Evolutionary conservation across 2,797 vertebrate genomes (phyloP), one percentile per base, ranked within the genome.

Genomic region (Zenarchopterus dispar): DNA sequence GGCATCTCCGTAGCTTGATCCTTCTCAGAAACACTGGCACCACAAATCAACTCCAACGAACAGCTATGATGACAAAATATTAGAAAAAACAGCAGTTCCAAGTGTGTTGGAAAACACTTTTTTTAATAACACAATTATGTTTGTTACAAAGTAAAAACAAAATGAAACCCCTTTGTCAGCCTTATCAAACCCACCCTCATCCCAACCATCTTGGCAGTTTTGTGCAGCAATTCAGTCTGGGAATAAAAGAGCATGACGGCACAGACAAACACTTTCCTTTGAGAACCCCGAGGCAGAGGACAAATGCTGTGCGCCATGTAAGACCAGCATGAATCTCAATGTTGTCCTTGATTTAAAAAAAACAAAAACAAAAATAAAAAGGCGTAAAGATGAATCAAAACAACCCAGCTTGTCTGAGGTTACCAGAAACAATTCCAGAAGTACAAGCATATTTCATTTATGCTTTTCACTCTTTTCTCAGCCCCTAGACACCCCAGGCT

Each of bases 51-150:
- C 10, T 36, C 8, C 3, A 36, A 2, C 3, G 6, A 1, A n/a
- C 18, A 6, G 8, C 8, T 4, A 2, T 8, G 18, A 8, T 19
- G 19, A 19, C 4, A 24, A 55, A 0, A 56, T 11, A 1, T 78
- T n/a, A n/a, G 74, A 67, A 16, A 77, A 59, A 77, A 79, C 23
- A 69, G 56, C 62, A 68, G 45, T 28, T 58, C 44, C 43, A 83
- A 64, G 49, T 78, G 50, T 75, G 56, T 90, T 91, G 82, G 79
- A 85, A 92, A 88, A 84, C 88, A 91, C 87, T 81, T 81, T 84
- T 86, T 89, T 88, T 90, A 92, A 87, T 90, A 91, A 93, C 90
- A 92, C 89, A 92, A 83, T 90, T 87, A 91, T 87, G 88, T 84
- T 50, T 39, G 36, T 89, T 91, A 93, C 90, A 85, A 93, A 87